phyloP scores from a whole-genome alignment of 2,888 invertebrate species.

The Catotricha subobsoleta region DNA sequence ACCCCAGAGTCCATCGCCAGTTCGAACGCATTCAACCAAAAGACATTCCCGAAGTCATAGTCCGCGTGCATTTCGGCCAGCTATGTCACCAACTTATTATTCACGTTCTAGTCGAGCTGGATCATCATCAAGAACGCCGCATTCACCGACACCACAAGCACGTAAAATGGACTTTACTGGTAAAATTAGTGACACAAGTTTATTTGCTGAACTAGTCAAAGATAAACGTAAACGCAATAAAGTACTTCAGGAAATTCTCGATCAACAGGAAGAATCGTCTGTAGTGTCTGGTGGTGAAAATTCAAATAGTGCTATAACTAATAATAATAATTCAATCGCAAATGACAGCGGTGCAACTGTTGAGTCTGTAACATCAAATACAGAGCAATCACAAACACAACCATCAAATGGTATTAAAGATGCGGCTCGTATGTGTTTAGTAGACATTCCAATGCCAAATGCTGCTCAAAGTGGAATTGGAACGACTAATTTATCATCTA shows the following conservation, averaged over 20 bases:
- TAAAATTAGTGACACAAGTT: constrained; percentile 74
- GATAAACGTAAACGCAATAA: constrained; percentile 65
- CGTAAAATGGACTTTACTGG: constrained; percentile 48
- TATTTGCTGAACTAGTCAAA: constrained; percentile 78
- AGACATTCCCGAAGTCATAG: constrained; percentile 9
- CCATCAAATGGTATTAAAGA: constrained; percentile 3
- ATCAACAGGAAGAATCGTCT: constrained; percentile 12
- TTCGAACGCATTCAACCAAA: constrained; percentile 15
- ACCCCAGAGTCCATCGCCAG: constrained; percentile 22
- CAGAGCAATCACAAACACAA: background rate
- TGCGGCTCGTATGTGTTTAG: background rate
- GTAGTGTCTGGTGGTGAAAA: constrained; percentile 3
- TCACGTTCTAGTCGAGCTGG: constrained; percentile 7
- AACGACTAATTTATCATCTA: background rate
- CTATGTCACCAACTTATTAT: background rate
- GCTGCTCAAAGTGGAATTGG: background rate
- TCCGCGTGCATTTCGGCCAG: constrained; percentile 12
- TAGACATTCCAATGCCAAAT: constrained; percentile 52
- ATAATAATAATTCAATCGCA: constrained; percentile 2
- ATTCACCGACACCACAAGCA: constrained; percentile 16
- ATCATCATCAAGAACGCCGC: constrained; percentile 13
- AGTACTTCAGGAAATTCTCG: constrained; percentile 33
- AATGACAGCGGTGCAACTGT: background rate
- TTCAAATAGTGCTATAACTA: constrained; percentile 5
- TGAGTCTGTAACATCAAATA: background rate